phyloP scores from a whole-genome alignment of 1,140 invertebrate species.

The Nasonia giraulti region DNA sequence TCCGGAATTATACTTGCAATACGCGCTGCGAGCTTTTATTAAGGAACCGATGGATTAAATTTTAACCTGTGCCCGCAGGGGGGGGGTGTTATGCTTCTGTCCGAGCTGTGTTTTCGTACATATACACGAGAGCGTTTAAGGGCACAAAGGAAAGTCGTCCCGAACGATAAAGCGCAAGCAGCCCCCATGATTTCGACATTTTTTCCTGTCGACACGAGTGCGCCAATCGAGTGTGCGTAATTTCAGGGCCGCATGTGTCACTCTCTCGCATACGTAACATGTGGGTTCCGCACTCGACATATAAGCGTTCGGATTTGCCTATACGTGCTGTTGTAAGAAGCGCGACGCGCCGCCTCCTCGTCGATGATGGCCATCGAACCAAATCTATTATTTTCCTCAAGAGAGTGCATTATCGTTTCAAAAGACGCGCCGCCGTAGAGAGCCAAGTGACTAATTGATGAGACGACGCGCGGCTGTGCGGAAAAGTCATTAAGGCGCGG shows the following conservation, averaged over 20 bases:
- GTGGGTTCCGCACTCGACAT: constrained; percentile 55
- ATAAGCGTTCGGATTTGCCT: constrained; percentile 30
- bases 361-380: no score
- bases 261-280: constrained; percentile 51
- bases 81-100: neutral
- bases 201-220: constrained; percentile 55
- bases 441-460: neutral
- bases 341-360: no score
- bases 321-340: no score
- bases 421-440: no score
- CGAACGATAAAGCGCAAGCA: neutral
- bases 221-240: constrained; percentile 58
- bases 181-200: constrained; percentile 51
- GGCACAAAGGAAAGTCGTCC: neutral
- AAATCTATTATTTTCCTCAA: no score
- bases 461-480: neutral
- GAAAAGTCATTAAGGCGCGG: neutral
- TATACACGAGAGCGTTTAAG: no score
- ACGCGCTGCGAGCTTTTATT: constrained; percentile 4
- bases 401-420: no score
- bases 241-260: constrained; percentile 56
- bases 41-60: neutral
- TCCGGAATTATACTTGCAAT: neutral
- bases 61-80: neutral
- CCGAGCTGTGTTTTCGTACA: no score